Percentiles rank a stretch among this genome's conserved stretches.
Evolutionary conservation across 2,888 invertebrate species (phyloP).

Genomic region (Morpho deidamia): DNA sequence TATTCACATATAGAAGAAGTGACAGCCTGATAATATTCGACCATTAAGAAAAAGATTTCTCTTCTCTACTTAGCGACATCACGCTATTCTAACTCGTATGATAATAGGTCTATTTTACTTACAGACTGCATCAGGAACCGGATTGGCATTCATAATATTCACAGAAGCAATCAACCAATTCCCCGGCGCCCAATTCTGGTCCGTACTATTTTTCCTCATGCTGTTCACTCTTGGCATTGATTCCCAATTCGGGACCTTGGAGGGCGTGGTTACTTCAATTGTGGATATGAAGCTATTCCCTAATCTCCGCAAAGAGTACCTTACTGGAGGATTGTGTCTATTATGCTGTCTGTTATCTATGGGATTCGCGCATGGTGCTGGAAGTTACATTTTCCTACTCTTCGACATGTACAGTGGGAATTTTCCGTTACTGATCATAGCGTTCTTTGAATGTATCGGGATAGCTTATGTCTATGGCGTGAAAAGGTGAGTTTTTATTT

Average conservation of each 20-base stretch:
- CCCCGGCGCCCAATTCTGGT: conserved; percentile 97
- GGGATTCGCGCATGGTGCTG: conserved; percentile 94
- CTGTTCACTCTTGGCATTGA: conserved; percentile 97
- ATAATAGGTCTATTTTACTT: conserved; percentile 3
- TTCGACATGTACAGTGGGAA: conserved; percentile 97
- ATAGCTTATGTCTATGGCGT: conserved; percentile 97
- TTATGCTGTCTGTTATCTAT: conserved; percentile 91
- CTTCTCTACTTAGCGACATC: not conserved
- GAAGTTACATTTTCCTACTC: conserved; percentile 94
- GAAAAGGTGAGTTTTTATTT: conserved; percentile 80
- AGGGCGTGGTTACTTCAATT: conserved; percentile 96
- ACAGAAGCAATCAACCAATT: conserved; percentile 99
- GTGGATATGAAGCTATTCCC: conserved; percentile 97
- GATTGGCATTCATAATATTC: conserved; percentile 97
- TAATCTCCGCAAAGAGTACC: conserved; percentile 91
- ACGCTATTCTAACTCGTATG: not conserved
- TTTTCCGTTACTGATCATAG: conserved; percentile 93
- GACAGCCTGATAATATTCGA: too few relatives aligned
- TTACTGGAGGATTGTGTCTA: conserved; percentile 89
- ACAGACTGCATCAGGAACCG: conserved; percentile 97
- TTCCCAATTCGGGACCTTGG: conserved; percentile 96
- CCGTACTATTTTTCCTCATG: conserved; percentile 97
- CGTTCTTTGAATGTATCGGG: conserved; percentile 94
- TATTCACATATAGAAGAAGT: too few relatives aligned
- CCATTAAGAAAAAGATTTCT: too few relatives aligned